These are phyloP conservation scores for Heterotis niloticus DNA, from an alignment of 2,113 vertebrate genomes.

Conservation along the genomic window DNA sequence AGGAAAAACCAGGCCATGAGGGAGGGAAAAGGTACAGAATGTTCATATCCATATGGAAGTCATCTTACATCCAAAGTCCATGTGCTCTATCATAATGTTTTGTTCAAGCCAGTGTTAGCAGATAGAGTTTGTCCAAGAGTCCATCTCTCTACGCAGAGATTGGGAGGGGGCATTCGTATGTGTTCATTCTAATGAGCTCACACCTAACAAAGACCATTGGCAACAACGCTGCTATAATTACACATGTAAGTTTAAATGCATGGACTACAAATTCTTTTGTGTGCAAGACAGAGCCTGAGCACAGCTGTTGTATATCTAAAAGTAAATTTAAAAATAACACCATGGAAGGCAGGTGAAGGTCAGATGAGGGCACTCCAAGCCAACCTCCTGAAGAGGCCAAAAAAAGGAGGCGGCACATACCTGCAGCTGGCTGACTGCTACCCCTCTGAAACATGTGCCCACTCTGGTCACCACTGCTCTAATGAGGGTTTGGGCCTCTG, in stretches of 20 bases:
- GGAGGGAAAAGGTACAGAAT: background rate
- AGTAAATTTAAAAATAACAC: background rate
- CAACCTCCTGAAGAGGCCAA: slow-evolving; percentile 5
- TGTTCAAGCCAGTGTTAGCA: background rate
- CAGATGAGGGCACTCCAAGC: background rate
- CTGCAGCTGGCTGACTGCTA: slow-evolving; percentile 69
- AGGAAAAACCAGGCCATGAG: background rate
- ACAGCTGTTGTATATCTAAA: too few relatives aligned
- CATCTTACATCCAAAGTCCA: background rate
- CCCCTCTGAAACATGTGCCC: slow-evolving; percentile 40
- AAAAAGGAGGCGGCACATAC: slow-evolving; percentile 37
- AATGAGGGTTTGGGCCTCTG: slow-evolving; percentile 18
- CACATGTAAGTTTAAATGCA: background rate
- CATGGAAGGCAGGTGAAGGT: background rate
- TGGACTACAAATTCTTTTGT: too few relatives aligned
- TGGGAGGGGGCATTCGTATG: too few relatives aligned
- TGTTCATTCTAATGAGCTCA: too few relatives aligned
- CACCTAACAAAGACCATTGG: background rate
- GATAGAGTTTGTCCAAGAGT: too few relatives aligned
- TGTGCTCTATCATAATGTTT: background rate
- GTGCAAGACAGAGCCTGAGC: too few relatives aligned
- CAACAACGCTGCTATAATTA: slow-evolving; percentile 36
- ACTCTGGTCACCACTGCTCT: slow-evolving; percentile 21
- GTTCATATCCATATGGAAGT: background rate
- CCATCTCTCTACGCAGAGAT: background rate